phyloP scores from a whole-genome alignment of 2,113 vertebrate species.

The Lampris incognitus region DNA sequence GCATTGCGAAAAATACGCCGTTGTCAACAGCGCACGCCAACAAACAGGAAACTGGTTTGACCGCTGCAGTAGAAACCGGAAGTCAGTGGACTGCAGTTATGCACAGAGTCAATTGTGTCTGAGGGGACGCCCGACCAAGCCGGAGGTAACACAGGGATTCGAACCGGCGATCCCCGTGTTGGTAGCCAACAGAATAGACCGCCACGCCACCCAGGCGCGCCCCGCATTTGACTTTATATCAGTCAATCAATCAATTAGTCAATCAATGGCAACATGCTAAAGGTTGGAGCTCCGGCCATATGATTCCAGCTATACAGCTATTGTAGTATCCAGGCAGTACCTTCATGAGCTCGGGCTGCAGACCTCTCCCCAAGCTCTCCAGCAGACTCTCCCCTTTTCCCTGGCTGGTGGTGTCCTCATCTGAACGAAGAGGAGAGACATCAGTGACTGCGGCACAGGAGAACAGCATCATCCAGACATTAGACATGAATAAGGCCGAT shows the following conservation, averaged over 20 bases:
- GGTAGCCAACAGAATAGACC: too few species aligned
- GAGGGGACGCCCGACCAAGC: too few species aligned
- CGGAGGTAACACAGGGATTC: too few species aligned
- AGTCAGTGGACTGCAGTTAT: too few species aligned
- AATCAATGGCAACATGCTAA: not conserved
- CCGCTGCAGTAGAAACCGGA: too few species aligned
- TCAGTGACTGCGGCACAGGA: conserved; percentile 30
- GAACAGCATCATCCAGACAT: not conserved
- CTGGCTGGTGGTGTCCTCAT: conserved; percentile 89
- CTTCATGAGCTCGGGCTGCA: conserved; percentile 96
- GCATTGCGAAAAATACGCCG: too few species aligned
- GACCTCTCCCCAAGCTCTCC: conserved; percentile 92
- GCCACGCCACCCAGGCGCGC: too few species aligned
- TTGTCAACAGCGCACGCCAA: too few species aligned
- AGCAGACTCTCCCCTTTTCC: conserved; percentile 91
- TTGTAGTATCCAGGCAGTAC: conserved; percentile 72
- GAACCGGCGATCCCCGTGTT: too few species aligned
- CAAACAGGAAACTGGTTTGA: too few species aligned
- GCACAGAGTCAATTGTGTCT: too few species aligned
- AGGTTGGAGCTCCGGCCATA: not conserved
- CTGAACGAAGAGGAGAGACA: conserved; percentile 83
- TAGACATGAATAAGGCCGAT: not conserved
- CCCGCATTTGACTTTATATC: too few species aligned
- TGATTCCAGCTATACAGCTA: not conserved
- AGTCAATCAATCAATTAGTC: not conserved